Percentiles rank a stretch among this genome's conserved stretches.
phyloP scores from a whole-genome alignment of 2,888 invertebrate genomes.

The Hermaeophaga mercurialis region DNA sequence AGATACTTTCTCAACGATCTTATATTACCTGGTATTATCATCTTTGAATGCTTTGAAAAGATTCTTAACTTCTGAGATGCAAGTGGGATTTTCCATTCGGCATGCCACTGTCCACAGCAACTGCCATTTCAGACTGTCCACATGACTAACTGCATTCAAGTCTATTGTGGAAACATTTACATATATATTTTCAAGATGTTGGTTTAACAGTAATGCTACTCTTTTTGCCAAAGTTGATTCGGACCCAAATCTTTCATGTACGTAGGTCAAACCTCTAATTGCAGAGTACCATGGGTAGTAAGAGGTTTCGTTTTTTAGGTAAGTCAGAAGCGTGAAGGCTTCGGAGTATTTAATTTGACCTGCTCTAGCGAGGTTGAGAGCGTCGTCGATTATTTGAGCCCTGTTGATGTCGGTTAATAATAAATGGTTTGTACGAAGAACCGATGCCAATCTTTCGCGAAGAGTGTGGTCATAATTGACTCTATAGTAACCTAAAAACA shows the following conservation, averaged over 20 bases:
- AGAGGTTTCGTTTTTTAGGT: slow-evolving; percentile 69
- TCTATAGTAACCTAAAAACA: slow-evolving; percentile 65
- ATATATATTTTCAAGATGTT: slow-evolving; percentile 25
- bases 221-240: slow-evolving; percentile 16
- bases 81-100: slow-evolving; percentile 63
- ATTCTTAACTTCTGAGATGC: slow-evolving; percentile 58
- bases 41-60: slow-evolving; percentile 46
- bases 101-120: slow-evolving; percentile 68
- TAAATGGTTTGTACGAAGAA: slow-evolving; percentile 54
- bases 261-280: slow-evolving; percentile 56
- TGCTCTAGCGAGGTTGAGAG: slow-evolving; percentile 72
- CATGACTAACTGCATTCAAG: slow-evolving; percentile 47
- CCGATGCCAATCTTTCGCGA: slow-evolving; percentile 61
- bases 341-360: slow-evolving; percentile 64
- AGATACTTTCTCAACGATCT: too few relatives aligned
- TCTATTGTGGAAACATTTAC: slow-evolving; percentile 22
- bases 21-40: slow-evolving; percentile 22
- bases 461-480: slow-evolving; percentile 67
- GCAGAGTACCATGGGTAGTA: slow-evolving; percentile 81
- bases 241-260: slow-evolving; percentile 28
- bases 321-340: slow-evolving; percentile 70
- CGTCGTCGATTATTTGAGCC: slow-evolving; percentile 81
- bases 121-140: slow-evolving; percentile 65
- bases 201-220: slow-evolving; percentile 13
- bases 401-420: slow-evolving; percentile 69